phyloP scores from a whole-genome alignment of 2,888 invertebrate genomes.

The Omphaloscelis lunosa region DNA sequence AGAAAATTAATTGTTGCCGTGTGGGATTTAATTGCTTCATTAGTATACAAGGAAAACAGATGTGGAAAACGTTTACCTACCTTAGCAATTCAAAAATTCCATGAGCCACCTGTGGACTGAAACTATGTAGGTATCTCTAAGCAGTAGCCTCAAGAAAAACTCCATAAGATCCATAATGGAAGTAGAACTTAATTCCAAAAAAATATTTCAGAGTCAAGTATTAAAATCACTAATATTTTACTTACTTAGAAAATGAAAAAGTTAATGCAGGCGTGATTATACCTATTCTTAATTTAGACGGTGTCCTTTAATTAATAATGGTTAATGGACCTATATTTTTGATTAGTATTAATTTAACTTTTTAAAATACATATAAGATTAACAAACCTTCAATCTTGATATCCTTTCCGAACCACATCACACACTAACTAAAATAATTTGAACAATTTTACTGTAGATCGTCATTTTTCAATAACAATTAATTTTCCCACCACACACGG shows the following conservation, averaged over 20 bases:
- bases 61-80: too few species aligned
- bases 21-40: neutral
- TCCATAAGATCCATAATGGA: neutral
- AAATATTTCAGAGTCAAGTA: neutral
- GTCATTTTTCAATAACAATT: constrained; percentile 79
- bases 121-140: neutral
- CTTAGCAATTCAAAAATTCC: neutral
- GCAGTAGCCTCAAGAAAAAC: neutral
- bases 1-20: neutral
- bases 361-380: constrained; percentile 11
- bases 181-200: neutral
- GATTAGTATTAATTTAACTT: neutral
- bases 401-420: constrained; percentile 72
- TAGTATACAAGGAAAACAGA: neutral
- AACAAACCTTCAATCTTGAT: constrained; percentile 70
- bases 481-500: constrained; percentile 60
- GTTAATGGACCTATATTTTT: neutral
- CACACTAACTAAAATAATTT: constrained; percentile 88
- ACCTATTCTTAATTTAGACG: neutral
- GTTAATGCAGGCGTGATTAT: neutral
- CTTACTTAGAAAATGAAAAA: neutral
- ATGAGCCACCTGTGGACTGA: neutral
- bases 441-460: constrained; percentile 89
- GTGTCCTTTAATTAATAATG: neutral
- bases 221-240: neutral